A percentile compares a stretch with the other conserved stretches of the same genome.
These are phyloP conservation scores for Phodopus roborovskii DNA, from an alignment of 2,113 vertebrate species.

Conservation along the genomic window DNA sequence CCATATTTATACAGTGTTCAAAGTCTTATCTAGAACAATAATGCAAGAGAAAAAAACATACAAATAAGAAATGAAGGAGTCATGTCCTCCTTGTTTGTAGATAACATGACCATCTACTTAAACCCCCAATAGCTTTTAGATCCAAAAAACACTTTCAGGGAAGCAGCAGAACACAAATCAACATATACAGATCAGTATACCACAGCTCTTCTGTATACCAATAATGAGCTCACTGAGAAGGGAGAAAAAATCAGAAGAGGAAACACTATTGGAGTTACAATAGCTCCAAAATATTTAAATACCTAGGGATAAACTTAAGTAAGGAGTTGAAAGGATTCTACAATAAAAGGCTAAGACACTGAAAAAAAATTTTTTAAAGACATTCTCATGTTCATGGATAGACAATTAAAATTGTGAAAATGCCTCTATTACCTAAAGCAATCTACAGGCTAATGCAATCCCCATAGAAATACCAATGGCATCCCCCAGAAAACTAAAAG, in stretches of 20 bases:
- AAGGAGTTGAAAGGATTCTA: neutral
- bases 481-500: neutral
- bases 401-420: neutral
- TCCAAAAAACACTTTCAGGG: neutral
- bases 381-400: neutral
- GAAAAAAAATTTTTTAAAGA: neutral
- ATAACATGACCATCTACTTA: neutral
- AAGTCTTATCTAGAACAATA: neutral
- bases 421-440: neutral
- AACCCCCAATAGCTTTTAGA: neutral
- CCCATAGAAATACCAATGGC: neutral
- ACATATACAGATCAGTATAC: neutral
- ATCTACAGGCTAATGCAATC: neutral
- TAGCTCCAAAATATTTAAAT: neutral
- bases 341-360: neutral
- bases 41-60: neutral
- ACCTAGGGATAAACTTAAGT: neutral
- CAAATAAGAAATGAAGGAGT: neutral
- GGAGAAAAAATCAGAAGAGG: too few relatives aligned
- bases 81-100: neutral
- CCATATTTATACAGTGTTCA: neutral
- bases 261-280: neutral
- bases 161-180: neutral
- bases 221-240: neutral
- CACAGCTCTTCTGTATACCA: neutral